Evolutionary conservation across 2,113 vertebrate species (phyloP), one percentile per base, ranked within the genome.

Genomic region (Vidua macroura): DNA sequence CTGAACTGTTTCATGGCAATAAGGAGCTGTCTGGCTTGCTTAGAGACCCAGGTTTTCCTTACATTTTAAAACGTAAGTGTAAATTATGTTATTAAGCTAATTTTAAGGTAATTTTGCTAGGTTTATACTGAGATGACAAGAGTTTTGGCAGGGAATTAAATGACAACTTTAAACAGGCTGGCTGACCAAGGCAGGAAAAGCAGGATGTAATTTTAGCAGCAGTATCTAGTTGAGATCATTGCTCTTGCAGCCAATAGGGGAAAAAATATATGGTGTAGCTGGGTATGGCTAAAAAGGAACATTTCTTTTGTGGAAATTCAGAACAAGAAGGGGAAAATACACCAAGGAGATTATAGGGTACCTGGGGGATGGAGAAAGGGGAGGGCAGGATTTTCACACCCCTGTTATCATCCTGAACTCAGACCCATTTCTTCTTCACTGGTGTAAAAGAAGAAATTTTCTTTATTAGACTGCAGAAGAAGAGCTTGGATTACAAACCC

Each of bases 131-230:
- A 88, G 86, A 90, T 90, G 91, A 90, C 92, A 93, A 67, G 79
- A 39, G 75, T 75, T 94, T 88, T 83, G 85, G 82, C 83, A 88
- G 60, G 72, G 88, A 94, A 92, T 94, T 94, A 96, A 86, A 79
- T 93, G 94, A 94, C 85, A 90, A 88, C 76, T 96, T 90, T 72
- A 60, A 93, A 83, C 83, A 83, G 73, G 56, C 76, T 88, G 93
- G 88, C 72, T 86, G 90, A 83, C 93, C 94, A 86, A 93, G 88
- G 79, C 90, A 88, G 83, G 79, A 88, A 91, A 95, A 94, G 64
- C 72, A 74, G 52, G 58, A 48, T 88, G 41, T 90, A 88, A 96
- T 96, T 95, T 95, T 93, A 97, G 92, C 83, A 94, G 80, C 79
- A 83, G 80, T 81, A 64, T 86, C 88, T 96, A 67, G 69, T 83